These are phyloP conservation scores for Siniperca undulata DNA, from an alignment of 2,797 vertebrate species.

Conservation along the genomic window DNA sequence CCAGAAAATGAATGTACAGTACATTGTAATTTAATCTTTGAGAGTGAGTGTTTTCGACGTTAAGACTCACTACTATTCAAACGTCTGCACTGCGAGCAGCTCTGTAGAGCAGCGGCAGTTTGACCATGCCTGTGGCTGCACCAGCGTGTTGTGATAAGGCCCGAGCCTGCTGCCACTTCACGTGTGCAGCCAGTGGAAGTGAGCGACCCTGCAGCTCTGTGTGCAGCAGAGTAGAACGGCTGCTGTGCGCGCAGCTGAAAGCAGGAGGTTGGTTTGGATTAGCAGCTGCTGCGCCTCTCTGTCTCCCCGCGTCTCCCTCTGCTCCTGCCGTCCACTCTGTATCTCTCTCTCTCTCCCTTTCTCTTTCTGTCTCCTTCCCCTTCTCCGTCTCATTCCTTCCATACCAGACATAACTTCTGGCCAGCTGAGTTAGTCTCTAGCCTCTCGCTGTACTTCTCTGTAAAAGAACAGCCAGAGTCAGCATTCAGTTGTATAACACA, in stretches of 20 bases:
- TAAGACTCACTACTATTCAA: too few relatives aligned
- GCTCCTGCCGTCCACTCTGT: not conserved
- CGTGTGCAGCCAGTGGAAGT: conserved; percentile 58
- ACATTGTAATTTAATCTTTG: not conserved
- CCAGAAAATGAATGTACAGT: not conserved
- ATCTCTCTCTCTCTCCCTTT: conserved; percentile 19
- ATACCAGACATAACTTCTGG: conserved; percentile 76
- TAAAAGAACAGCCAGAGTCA: conserved; percentile 69
- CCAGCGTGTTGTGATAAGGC: conserved; percentile 58
- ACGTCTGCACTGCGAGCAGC: not conserved
- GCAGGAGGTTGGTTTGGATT: conserved; percentile 27
- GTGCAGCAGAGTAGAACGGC: conserved; percentile 30
- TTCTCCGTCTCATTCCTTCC: conserved; percentile 59
- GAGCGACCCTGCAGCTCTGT: conserved; percentile 36
- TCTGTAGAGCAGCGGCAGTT: not conserved
- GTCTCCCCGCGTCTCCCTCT: conserved; percentile 16
- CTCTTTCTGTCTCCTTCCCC: conserved; percentile 27
- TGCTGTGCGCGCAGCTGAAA: conserved; percentile 38
- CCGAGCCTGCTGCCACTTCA: conserved; percentile 52
- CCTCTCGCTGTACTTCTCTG: conserved; percentile 44
- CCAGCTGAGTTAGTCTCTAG: conserved; percentile 70
- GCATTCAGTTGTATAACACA: conserved; percentile 71
- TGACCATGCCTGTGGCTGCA: not conserved
- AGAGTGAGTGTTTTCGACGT: not conserved
- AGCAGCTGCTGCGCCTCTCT: conserved; percentile 32